A percentile compares a stretch with the other conserved stretches of the same genome.
Evolutionary conservation across 2,797 vertebrate species (phyloP).

Genomic region (Octomys mimax): DNA sequence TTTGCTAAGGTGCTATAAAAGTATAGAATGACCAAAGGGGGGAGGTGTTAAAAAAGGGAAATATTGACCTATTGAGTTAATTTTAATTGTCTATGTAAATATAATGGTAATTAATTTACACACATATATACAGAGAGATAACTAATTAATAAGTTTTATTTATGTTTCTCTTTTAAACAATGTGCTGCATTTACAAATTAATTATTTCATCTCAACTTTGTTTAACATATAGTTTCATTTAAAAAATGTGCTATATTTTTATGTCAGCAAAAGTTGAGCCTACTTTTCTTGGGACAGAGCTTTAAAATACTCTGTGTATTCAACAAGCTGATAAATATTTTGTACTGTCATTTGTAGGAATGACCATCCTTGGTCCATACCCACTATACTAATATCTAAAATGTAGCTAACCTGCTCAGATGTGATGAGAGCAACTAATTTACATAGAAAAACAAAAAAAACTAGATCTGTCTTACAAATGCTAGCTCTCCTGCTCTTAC

Average conservation of each 20-base stretch:
- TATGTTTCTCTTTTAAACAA: background rate
- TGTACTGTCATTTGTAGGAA: background rate
- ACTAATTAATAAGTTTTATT: background rate
- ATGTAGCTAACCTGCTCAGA: background rate
- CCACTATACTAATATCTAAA: background rate
- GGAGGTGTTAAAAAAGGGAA: slow-evolving; percentile 47
- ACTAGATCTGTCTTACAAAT: background rate
- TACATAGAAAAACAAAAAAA: background rate
- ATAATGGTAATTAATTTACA: background rate
- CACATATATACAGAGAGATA: background rate
- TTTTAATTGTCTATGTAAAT: slow-evolving; percentile 28
- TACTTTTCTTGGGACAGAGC: background rate
- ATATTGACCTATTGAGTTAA: background rate
- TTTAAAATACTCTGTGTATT: slow-evolving; percentile 3
- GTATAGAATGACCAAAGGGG: slow-evolving; percentile 11
- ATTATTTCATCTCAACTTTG: slow-evolving; percentile 2
- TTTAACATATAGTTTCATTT: background rate
- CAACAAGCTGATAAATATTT: background rate
- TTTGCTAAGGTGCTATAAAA: slow-evolving; percentile 52
- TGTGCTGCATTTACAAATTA: slow-evolving; percentile 8
- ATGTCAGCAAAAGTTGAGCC: background rate
- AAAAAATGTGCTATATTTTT: background rate
- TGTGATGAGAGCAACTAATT: background rate
- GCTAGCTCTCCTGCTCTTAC: background rate
- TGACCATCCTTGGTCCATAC: background rate